These are phyloP conservation scores for Hemaris fuciformis DNA, from an alignment of 2,888 invertebrate genomes.

Conservation along the genomic window DNA sequence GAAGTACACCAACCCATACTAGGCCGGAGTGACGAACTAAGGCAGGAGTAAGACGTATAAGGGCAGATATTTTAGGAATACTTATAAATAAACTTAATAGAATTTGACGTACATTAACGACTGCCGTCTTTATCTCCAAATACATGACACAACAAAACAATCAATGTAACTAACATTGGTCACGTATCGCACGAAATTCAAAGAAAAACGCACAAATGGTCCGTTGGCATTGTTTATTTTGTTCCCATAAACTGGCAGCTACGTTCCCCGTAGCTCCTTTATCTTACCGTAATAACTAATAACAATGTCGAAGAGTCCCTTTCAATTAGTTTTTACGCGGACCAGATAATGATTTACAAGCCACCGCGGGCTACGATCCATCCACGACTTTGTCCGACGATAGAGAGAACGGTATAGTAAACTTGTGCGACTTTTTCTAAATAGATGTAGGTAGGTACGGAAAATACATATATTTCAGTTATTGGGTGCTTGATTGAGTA, in stretches of 20 bases:
- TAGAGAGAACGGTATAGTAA: background rate
- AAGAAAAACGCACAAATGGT: slow-evolving; percentile 17
- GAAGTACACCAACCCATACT: too few relatives aligned
- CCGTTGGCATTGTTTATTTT: slow-evolving; percentile 24
- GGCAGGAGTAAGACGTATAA: too few relatives aligned
- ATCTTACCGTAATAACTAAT: slow-evolving; percentile 41
- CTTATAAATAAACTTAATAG: too few relatives aligned
- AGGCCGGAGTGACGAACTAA: too few relatives aligned
- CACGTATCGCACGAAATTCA: slow-evolving; percentile 4
- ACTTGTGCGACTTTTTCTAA: too few relatives aligned
- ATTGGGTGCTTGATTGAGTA: too few relatives aligned
- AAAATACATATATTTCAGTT: too few relatives aligned
- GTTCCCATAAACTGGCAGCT: slow-evolving; percentile 23
- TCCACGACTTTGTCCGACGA: background rate
- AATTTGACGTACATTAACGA: background rate
- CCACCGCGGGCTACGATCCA: slow-evolving; percentile 29
- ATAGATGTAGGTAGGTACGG: too few relatives aligned
- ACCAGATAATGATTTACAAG: slow-evolving; percentile 66
- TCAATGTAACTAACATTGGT: background rate
- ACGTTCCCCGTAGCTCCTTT: slow-evolving; percentile 11
- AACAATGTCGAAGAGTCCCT: slow-evolving; percentile 61
- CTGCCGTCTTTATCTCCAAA: background rate
- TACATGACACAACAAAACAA: background rate
- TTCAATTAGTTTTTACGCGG: slow-evolving; percentile 73
- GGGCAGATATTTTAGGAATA: too few relatives aligned